Evolutionary conservation across 2,888 invertebrate species (phyloP).

Genomic region (Melanostoma scalare): DNA sequence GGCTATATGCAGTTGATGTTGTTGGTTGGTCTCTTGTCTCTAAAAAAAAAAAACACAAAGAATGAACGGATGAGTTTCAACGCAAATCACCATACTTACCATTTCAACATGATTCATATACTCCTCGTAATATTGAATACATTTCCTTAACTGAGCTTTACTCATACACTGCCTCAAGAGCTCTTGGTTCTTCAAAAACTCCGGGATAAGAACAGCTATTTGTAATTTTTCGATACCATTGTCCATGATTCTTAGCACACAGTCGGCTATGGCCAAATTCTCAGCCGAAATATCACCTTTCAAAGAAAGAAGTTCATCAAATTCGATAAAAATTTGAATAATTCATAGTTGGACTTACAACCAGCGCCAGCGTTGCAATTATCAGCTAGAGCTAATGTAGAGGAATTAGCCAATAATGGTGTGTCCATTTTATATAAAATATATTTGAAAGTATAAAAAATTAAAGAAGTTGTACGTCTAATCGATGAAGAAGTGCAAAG

Average conservation of each 20-base stretch:
- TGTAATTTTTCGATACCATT: constrained; percentile 74
- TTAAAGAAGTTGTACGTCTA: too few relatives aligned
- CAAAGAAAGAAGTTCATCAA: neutral
- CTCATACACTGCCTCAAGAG: constrained; percentile 62
- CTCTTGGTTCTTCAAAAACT: constrained; percentile 72
- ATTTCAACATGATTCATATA: constrained; percentile 51
- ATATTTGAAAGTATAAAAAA: neutral
- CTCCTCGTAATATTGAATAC: constrained; percentile 60
- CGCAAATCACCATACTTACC: constrained; percentile 14
- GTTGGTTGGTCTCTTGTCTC: constrained; percentile 24
- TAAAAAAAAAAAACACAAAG: neutral
- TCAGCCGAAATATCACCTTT: constrained; percentile 74
- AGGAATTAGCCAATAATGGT: constrained; percentile 28
- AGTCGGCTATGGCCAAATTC: constrained; percentile 73
- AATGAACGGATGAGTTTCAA: too few relatives aligned
- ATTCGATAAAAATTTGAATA: neutral
- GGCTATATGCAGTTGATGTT: constrained; percentile 17
- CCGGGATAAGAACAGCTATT: constrained; percentile 74
- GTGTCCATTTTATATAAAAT: constrained; percentile 38
- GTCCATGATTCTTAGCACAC: constrained; percentile 74
- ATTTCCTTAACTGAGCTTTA: constrained; percentile 62
- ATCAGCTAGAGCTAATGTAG: constrained; percentile 30
- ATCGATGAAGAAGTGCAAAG: neutral
- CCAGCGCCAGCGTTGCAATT: constrained; percentile 8
- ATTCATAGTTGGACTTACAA: constrained; percentile 3